phyloP scores from a whole-genome alignment of 2,113 vertebrate species.

The Bufo bufo region DNA sequence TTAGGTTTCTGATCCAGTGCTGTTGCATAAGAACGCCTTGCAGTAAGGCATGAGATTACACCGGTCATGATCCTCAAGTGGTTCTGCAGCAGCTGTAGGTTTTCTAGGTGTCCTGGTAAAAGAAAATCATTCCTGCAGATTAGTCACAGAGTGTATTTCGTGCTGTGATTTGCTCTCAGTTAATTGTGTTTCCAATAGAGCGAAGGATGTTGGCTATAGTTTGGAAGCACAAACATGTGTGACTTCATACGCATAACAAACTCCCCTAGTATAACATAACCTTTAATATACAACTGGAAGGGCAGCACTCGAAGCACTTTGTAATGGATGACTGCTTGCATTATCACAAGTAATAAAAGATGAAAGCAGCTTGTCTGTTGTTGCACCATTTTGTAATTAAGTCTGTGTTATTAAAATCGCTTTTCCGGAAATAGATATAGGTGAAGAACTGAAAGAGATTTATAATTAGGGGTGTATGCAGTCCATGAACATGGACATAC shows the following conservation, averaged over 20 bases:
- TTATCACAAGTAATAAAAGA: neutral
- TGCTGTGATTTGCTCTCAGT: neutral
- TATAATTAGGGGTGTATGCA: neutral
- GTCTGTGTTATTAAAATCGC: neutral
- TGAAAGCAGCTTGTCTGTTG: neutral
- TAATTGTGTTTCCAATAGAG: neutral
- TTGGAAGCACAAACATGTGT: neutral
- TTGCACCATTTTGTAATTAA: neutral
- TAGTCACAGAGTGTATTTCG: neutral
- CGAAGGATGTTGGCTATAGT: neutral
- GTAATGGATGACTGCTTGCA: no score
- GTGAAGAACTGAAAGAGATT: neutral
- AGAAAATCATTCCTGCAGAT: neutral
- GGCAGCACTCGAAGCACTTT: neutral
- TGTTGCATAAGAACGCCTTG: neutral
- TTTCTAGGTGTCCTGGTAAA: neutral
- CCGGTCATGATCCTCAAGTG: neutral
- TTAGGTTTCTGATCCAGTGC: neutral
- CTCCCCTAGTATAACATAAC: neutral
- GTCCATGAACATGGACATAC: no score
- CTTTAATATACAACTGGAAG: neutral
- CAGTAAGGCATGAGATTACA: neutral
- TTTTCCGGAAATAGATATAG: neutral
- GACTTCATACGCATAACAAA: neutral
- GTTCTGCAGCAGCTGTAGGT: conserved; percentile 14